Percentiles rank a stretch among this genome's conserved stretches.
phyloP scores from a whole-genome alignment of 2,113 vertebrate genomes.

The Hypanus sabinus region DNA sequence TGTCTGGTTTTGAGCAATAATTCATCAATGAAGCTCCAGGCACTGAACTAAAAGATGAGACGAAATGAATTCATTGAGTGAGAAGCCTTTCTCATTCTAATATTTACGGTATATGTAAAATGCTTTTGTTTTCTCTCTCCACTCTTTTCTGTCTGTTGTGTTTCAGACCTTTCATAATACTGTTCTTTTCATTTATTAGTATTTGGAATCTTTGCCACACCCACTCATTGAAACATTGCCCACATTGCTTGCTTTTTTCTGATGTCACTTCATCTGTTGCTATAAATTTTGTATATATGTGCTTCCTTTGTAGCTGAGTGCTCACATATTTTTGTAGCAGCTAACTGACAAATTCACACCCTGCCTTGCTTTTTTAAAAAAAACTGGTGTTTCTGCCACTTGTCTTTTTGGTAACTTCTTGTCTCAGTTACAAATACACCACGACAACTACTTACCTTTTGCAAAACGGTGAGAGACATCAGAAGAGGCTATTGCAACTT shows the following conservation, averaged over 20 bases:
- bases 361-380: neutral
- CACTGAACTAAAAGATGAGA: neutral
- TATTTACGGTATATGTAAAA: neutral
- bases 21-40: neutral
- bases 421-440: neutral
- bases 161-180: neutral
- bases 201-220: neutral
- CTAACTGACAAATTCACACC: neutral
- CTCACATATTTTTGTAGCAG: neutral
- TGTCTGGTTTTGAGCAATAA: neutral
- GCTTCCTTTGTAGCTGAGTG: neutral
- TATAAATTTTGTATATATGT: neutral
- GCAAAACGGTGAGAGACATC: neutral
- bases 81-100: neutral
- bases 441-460: neutral
- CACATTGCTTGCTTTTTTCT: neutral
- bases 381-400: neutral
- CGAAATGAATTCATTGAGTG: neutral
- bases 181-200: neutral
- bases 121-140: neutral
- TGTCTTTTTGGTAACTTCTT: neutral
- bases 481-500: neutral
- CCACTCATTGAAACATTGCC: neutral
- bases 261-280: neutral
- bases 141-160: neutral